Percentiles rank a stretch among this genome's conserved stretches.
Conservation (phyloP, 2,797 vertebrate species). For the Sebastes vulpes region DNA sequence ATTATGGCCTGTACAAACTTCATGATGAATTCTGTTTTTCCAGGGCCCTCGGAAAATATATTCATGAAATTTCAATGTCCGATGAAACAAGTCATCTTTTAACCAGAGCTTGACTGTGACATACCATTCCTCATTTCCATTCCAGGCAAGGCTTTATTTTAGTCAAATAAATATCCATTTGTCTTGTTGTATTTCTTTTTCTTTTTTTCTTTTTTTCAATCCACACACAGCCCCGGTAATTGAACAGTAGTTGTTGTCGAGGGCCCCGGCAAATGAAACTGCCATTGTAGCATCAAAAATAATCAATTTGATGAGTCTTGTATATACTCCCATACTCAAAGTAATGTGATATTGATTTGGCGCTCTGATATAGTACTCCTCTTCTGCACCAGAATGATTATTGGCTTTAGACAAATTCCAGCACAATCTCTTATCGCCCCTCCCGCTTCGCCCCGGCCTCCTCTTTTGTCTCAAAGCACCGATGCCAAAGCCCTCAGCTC, state of each 20-base stretch:
- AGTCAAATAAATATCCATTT: slow-evolving; percentile 87
- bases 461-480: slow-evolving; percentile 54
- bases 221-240: slow-evolving; percentile 76
- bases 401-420: slow-evolving; percentile 87
- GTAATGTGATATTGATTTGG: slow-evolving; percentile 90
- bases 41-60: slow-evolving; percentile 83
- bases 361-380: slow-evolving; percentile 82
- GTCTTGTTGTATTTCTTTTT: slow-evolving; percentile 73
- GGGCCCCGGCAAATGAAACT: slow-evolving; percentile 84
- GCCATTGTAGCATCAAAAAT: slow-evolving; percentile 88
- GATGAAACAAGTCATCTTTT: slow-evolving; percentile 87
- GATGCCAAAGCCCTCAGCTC: slow-evolving; percentile 49
- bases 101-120: slow-evolving; percentile 83
- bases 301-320: slow-evolving; percentile 90
- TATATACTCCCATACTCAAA: slow-evolving; percentile 87
- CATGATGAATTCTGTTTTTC: slow-evolving; percentile 86
- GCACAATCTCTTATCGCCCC: slow-evolving; percentile 63
- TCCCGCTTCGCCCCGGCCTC: neutral
- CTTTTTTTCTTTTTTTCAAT: slow-evolving; percentile 27
- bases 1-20: slow-evolving; percentile 83
- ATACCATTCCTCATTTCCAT: slow-evolving; percentile 84
- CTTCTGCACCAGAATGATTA: slow-evolving; percentile 81
- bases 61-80: slow-evolving; percentile 91
- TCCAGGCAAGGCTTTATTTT: slow-evolving; percentile 84
- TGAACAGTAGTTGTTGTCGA: slow-evolving; percentile 82